Base-by-base conservation (phyloP, 1,140 invertebrate genomes). In the Sinonovacula constricta region DNA sequence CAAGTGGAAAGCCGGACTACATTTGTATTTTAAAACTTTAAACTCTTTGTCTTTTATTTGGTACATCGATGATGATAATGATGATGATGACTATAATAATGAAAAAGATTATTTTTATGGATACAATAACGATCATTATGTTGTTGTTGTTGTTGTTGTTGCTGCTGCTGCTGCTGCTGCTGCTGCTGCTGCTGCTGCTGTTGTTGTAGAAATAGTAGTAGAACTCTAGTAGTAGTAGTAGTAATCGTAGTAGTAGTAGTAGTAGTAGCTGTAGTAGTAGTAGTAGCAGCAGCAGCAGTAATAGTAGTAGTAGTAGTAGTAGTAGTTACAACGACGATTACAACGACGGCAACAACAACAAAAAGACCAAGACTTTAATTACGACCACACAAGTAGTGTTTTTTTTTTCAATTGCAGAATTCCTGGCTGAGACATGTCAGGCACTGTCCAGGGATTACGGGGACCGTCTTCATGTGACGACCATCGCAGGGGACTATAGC, bases 401-500 rank as follows among this genome's bases (percentile, higher is more conserved):
- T 62, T n/a, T 28, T 0, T 39, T 15, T 0, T 36, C 12, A 15
- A 34, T 59, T 69, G 24, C 34, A 79, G 77, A 79, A 18, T 79
- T 79, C 53, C 62, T 79, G 1, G 28, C 51, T 7, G 69, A 72
- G n/a, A 66, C 59, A 2, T 63, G 57, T 0, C 62, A 72, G 2
- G 33, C 62, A 10, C 12, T 79, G 12, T 79, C 69, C 10, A 49
- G 34, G 49, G 51, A 62, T 5, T 79, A 79, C 54, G 77, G 53
- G 5, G 62, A 67, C 22, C 56, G 10, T 14, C 34, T 79, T 18
- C 24, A 28, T 24, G 70, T 79, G 10, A 33, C 31, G 54, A 62
- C 68, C 15, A 57, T 79, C 4, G 49, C 68, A 15, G 77, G 77
- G 0, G 77, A 79, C 51, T 79, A 79, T 45, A 66, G 56, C 36